phyloP scores from a whole-genome alignment of 2,113 vertebrate species.

The Prunella himalayana region DNA sequence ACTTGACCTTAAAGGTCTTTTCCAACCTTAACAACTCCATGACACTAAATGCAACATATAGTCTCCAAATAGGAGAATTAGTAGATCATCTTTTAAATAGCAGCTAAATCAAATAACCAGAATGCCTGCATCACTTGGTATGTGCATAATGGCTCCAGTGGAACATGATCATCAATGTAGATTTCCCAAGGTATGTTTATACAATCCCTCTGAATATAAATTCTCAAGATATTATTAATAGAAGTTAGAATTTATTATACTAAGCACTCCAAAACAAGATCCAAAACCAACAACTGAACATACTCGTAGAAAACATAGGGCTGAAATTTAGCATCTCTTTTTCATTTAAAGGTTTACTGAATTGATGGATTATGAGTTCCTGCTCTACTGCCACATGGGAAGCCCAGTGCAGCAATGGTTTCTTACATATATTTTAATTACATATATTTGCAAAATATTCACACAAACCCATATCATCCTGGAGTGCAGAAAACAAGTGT shows the following conservation, averaged over 20 bases:
- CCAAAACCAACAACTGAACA: neutral
- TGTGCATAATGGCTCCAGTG: neutral
- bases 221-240: neutral
- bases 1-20: neutral
- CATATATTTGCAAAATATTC: neutral
- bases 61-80: neutral
- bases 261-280: neutral
- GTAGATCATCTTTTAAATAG: neutral
- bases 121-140: neutral
- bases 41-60: neutral
- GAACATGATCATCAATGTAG: neutral
- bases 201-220: neutral
- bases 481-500: neutral
- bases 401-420: neutral
- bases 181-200: neutral
- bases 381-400: neutral
- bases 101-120: neutral
- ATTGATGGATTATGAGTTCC: neutral
- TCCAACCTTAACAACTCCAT: neutral
- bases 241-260: neutral
- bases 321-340: neutral
- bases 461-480: neutral
- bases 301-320: neutral
- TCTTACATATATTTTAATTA: neutral
- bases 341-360: neutral